Conservation (phyloP, 2,797 vertebrate genomes). For the Hypotaenidia okinawae region DNA sequence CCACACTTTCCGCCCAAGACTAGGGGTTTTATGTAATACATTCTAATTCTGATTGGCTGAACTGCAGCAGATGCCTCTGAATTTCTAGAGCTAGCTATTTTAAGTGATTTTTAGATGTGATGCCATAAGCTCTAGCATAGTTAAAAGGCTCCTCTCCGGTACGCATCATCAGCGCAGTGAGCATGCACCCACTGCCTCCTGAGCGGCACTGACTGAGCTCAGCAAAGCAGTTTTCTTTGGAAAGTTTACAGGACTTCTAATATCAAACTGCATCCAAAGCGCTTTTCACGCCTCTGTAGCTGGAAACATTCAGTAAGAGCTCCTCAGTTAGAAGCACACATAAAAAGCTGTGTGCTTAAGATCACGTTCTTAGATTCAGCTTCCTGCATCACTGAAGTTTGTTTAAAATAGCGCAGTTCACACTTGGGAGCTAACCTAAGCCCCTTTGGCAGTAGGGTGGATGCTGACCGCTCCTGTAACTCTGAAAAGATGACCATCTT, state of each 20-base stretch:
- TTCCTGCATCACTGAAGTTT: neutral
- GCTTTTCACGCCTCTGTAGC: neutral
- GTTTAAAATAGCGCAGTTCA: neutral
- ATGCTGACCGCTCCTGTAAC: rapidly evolving
- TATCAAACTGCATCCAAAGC: neutral
- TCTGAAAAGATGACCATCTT: too few species aligned
- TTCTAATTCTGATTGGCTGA: neutral
- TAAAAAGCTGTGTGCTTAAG: neutral
- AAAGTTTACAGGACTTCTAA: neutral
- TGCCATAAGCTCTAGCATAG: neutral
- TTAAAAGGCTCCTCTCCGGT: neutral
- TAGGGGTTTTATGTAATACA: neutral
- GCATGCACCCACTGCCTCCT: neutral
- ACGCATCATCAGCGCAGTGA: rapidly evolving
- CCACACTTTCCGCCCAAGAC: neutral
- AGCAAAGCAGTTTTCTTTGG: neutral
- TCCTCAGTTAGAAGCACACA: neutral
- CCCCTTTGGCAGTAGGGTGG: neutral
- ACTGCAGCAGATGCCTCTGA: neutral
- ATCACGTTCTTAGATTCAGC: neutral
- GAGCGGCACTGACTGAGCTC: neutral
- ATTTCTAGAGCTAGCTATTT: neutral
- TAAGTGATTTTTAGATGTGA: rapidly evolving
- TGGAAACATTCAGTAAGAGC: neutral
- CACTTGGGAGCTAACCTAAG: neutral